Base-by-base conservation (phyloP, 1,140 invertebrate species). In the Lepidurus couesii region DNA sequence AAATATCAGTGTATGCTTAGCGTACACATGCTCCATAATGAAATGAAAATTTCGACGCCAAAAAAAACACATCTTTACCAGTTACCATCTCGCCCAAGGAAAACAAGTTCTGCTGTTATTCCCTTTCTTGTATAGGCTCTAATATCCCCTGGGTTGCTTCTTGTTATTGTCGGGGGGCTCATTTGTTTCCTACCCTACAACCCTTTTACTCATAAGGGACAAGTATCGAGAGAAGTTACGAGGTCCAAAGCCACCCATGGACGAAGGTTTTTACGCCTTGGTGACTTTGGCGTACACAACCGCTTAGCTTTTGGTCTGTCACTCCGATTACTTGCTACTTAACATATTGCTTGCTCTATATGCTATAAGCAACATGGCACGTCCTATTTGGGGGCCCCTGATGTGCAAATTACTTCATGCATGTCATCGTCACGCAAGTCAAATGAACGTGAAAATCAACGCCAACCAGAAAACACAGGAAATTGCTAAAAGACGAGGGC, bases 201-300 rank as follows among this genome's bases (percentile, higher is more conserved):
- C 53, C 53, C 53, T 16, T 65, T 65, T 21, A n/a, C 16, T 65
- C 53, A 65, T 65, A 65, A 65, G 53, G 21, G 53, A n/a, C 53
- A 65, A 65, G 53, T 65, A 13, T 16, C 1, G 53, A n/a, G 9
- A 65, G 16, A 13, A 16, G 8, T n/a, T 65, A 65, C 53, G 53
- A 65, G 53, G 53, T 65, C 53, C 16, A 21, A 21, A 65, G n/a
- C 16, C 53, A 65, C 21, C 53, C 53, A 7, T 7, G 21, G 16
- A 13, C 53, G 16, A 21, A 21, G 53, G 53, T 13, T 65, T 65
- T 65, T 65, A 65, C 21, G 53, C 53, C 16, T 65, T 65, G 13
- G 53, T 65, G 53, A 21, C 53, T 65, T 65, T 65, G 53, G 53
- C 53, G 53, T 65, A 65, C 53, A 65, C 53, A 65, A 65, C 53